These are phyloP conservation scores for Sweltsa coloradensis DNA, from an alignment of 1,140 invertebrate species.

Conservation along the genomic window DNA sequence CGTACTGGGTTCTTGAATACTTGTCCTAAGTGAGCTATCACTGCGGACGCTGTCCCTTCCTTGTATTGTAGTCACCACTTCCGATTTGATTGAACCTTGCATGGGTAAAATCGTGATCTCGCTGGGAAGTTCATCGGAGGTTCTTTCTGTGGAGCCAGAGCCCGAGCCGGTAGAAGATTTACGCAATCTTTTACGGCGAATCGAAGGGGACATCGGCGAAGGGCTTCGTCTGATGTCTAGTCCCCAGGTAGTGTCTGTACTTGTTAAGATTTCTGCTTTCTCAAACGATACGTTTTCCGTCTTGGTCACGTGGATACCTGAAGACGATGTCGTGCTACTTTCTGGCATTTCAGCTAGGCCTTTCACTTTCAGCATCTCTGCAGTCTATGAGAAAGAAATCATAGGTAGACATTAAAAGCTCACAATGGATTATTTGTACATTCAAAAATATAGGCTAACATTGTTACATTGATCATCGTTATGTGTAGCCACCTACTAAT, in stretches of 20 bases:
- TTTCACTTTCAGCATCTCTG: slow-evolving; percentile 76
- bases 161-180: slow-evolving; percentile 57
- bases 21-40: slow-evolving; percentile 14
- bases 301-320: slow-evolving; percentile 44
- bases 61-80: slow-evolving; percentile 29
- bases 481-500: too few relatives aligned
- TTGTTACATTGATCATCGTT: too few relatives aligned
- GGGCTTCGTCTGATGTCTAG: slow-evolving; percentile 29
- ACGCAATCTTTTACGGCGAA: slow-evolving; percentile 46
- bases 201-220: slow-evolving; percentile 29
- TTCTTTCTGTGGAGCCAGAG: slow-evolving; percentile 37
- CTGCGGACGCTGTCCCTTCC: slow-evolving; percentile 9
- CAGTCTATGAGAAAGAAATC: slow-evolving; percentile 44
- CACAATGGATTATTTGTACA: too few relatives aligned
- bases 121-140: slow-evolving; percentile 33
- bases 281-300: slow-evolving; percentile 39
- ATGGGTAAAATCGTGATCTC: slow-evolving; percentile 33
- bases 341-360: slow-evolving; percentile 73
- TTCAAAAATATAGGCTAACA: too few relatives aligned
- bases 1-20: slow-evolving; percentile 19
- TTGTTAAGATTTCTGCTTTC: slow-evolving; percentile 32
- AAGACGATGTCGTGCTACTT: slow-evolving; percentile 18
- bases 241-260: slow-evolving; percentile 34
- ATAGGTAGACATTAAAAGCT: too few relatives aligned
- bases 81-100: slow-evolving; percentile 36